Conservation (phyloP, 1,140 invertebrate species). For the Hyphantria cunea region DNA sequence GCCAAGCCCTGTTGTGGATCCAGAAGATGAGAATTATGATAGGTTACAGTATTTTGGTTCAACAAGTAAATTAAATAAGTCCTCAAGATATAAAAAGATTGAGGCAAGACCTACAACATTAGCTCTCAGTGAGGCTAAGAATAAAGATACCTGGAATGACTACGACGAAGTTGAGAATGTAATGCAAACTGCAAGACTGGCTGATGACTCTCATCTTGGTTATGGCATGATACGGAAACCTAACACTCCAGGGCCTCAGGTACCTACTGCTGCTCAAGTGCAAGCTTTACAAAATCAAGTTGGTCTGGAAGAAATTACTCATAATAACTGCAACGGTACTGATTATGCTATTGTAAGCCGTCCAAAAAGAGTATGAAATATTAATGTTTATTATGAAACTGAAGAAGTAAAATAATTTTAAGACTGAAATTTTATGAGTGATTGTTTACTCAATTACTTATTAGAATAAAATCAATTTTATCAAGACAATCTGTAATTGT, state of each 20-base stretch:
- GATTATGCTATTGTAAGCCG: slow-evolving; percentile 92
- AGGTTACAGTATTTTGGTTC: slow-evolving; percentile 90
- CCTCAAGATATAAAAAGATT: slow-evolving; percentile 87
- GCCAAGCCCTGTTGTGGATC: slow-evolving; percentile 70
- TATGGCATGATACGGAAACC: slow-evolving; percentile 90
- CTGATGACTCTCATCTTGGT: slow-evolving; percentile 89
- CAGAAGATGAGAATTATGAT: slow-evolving; percentile 86
- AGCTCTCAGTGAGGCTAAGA: slow-evolving; percentile 60
- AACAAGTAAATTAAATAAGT: slow-evolving; percentile 85
- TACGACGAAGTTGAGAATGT: slow-evolving; percentile 86
- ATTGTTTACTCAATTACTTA: slow-evolving; percentile 36
- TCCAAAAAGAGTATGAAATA: slow-evolving; percentile 87
- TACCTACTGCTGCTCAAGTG: slow-evolving; percentile 70
- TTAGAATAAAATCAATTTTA: slow-evolving; percentile 20
- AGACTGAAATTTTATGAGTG: slow-evolving; percentile 64
- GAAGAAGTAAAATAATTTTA: slow-evolving; percentile 44
- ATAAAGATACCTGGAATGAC: slow-evolving; percentile 83
- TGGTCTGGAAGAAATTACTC: slow-evolving; percentile 80
- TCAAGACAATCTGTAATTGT: slow-evolving; percentile 7
- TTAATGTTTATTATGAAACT: slow-evolving; percentile 7
- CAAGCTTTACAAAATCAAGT: slow-evolving; percentile 72
- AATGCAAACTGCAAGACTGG: slow-evolving; percentile 85
- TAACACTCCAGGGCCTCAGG: slow-evolving; percentile 73
- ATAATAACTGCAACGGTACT: slow-evolving; percentile 88
- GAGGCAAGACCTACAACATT: slow-evolving; percentile 76